These are phyloP conservation scores for Rhincodon typus DNA, from an alignment of 2,797 vertebrate genomes.

Conservation along the genomic window DNA sequence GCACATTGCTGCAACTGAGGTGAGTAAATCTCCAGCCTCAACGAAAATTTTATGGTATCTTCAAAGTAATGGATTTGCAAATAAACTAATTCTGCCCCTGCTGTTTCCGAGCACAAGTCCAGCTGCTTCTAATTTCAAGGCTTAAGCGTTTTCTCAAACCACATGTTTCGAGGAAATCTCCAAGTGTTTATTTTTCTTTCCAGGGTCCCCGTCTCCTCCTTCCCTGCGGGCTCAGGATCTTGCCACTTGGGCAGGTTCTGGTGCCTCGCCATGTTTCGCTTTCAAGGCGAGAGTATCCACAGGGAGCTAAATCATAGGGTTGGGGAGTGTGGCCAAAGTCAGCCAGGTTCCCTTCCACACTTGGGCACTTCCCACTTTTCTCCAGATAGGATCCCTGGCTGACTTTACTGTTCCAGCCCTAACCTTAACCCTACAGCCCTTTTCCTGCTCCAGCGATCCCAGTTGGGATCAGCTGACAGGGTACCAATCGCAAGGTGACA, in stretches of 20 bases:
- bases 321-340: too few relatives aligned
- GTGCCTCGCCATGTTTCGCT: neutral
- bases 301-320: neutral
- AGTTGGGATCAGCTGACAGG: too few relatives aligned
- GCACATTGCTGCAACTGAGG: neutral
- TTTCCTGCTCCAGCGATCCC: neutral
- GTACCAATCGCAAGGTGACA: too few relatives aligned
- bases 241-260: neutral
- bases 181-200: neutral
- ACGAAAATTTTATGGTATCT: neutral
- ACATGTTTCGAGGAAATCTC: neutral
- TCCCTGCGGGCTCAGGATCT: neutral
- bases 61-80: conserved; percentile 20
- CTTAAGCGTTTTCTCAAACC: neutral
- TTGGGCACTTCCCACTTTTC: neutral
- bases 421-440: neutral
- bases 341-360: neutral
- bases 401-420: neutral
- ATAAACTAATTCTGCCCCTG: conserved; percentile 11
- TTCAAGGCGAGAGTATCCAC: neutral
- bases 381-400: neutral
- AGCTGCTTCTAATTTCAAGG: conserved; percentile 26
- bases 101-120: neutral
- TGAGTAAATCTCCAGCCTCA: neutral
- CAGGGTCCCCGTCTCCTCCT: neutral